Evolutionary conservation across 2,113 vertebrate species (phyloP).

Genomic region (Channa maculata): DNA sequence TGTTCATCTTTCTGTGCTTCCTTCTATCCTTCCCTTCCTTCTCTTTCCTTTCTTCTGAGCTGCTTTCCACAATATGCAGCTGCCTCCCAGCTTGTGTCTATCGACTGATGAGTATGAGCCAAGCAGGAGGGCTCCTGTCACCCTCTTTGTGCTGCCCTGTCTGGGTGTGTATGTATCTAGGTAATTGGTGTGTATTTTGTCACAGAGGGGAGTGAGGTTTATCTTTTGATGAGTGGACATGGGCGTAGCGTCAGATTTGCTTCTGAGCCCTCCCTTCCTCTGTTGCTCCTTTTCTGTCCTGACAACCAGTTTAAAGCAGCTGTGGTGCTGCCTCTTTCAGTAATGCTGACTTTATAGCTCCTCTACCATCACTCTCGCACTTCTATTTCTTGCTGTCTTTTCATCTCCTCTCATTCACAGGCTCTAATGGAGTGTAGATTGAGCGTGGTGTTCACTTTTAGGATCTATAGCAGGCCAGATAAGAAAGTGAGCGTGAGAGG

Average conservation of each 20-base stretch:
- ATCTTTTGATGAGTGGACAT: slow-evolving; percentile 59
- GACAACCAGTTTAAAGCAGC: slow-evolving; percentile 62
- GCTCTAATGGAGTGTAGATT: slow-evolving; percentile 78
- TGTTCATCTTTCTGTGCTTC: slow-evolving; percentile 1
- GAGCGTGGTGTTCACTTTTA: slow-evolving; percentile 16
- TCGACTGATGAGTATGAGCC: slow-evolving; percentile 24
- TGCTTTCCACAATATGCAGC: slow-evolving; percentile 38
- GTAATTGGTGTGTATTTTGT: slow-evolving; percentile 31
- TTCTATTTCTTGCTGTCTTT: slow-evolving; percentile 37
- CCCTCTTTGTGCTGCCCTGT: not conserved
- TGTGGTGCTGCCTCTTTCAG: slow-evolving; percentile 34
- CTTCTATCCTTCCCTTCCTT: no score
- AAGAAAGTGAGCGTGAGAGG: slow-evolving; percentile 50
- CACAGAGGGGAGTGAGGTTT: slow-evolving; percentile 26
- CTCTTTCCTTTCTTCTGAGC: not conserved
- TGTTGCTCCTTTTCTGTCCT: not conserved
- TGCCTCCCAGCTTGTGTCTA: slow-evolving; percentile 46
- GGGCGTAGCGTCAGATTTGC: slow-evolving; percentile 61
- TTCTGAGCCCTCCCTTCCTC: slow-evolving; percentile 27
- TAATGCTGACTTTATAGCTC: slow-evolving; percentile 60
- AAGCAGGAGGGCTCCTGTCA: slow-evolving; percentile 7
- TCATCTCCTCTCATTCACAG: slow-evolving; percentile 39
- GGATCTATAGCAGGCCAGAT: slow-evolving; percentile 54
- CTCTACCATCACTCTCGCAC: slow-evolving; percentile 32
- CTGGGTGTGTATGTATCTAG: slow-evolving; percentile 11